phyloP scores from a whole-genome alignment of 2,113 vertebrate species.

The Phoxinus phoxinus region DNA sequence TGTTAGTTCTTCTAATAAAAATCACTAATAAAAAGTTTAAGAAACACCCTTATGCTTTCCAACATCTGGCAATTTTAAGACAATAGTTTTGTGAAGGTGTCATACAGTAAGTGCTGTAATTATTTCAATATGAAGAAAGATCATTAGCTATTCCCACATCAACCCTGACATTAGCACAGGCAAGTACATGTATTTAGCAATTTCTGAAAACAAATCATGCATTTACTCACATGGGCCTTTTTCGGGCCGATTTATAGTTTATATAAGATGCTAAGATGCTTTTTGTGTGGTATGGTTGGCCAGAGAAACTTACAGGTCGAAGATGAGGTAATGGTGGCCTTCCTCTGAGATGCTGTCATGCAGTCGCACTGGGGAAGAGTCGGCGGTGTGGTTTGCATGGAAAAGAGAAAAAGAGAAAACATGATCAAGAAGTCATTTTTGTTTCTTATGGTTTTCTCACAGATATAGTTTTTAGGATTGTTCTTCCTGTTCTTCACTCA shows the following conservation, averaged over 20 bases:
- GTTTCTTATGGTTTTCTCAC: neutral
- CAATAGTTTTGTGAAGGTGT: neutral
- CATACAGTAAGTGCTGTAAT: neutral
- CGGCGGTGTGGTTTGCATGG: neutral
- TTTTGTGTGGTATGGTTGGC: neutral
- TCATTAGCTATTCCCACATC: neutral
- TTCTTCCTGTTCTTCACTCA: neutral
- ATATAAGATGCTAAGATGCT: neutral
- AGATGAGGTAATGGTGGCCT: slow-evolving; percentile 64
- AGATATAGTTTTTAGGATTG: neutral
- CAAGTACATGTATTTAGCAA: neutral
- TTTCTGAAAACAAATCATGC: neutral
- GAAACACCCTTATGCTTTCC: neutral
- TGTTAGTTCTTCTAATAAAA: neutral
- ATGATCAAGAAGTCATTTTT: neutral
- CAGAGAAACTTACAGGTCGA: slow-evolving; percentile 58
- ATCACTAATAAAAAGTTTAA: neutral
- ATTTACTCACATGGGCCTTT: neutral
- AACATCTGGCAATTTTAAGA: slow-evolving; percentile 7
- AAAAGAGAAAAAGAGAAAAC: neutral
- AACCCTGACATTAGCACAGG: neutral
- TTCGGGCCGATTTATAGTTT: neutral
- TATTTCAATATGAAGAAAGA: slow-evolving; percentile 13
- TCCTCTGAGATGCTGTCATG: slow-evolving; percentile 66
- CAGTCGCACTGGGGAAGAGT: slow-evolving; percentile 56